phyloP scores from a whole-genome alignment of 2,113 vertebrate species.

The Psephotus haematonotus region DNA sequence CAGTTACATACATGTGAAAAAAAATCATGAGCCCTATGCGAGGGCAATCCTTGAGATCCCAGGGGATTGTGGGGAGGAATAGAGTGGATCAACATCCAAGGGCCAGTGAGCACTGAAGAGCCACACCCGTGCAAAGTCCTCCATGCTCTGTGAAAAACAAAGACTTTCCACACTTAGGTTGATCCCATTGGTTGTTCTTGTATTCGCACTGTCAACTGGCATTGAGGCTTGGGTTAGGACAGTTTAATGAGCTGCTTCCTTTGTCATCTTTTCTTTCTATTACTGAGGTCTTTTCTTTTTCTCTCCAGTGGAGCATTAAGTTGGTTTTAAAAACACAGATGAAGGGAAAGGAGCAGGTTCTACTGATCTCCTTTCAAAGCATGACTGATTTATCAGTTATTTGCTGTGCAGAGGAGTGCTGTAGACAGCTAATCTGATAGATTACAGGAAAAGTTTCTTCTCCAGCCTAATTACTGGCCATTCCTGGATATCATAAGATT shows the following conservation, averaged over 20 bases:
- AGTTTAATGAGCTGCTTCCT: neutral
- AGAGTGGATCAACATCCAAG: neutral
- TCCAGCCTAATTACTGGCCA: neutral
- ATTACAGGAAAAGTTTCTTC: neutral
- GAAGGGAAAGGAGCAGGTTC: neutral
- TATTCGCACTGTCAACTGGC: neutral
- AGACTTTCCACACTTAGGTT: neutral
- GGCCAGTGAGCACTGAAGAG: neutral
- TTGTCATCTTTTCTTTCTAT: neutral
- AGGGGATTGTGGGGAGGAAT: neutral
- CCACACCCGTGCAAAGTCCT: neutral
- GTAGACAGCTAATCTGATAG: neutral
- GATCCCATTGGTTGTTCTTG: neutral
- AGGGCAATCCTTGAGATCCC: neutral
- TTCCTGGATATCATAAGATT: neutral
- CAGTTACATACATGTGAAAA: neutral
- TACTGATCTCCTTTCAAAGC: neutral
- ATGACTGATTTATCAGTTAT: neutral
- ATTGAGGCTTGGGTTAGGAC: neutral
- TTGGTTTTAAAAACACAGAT: neutral
- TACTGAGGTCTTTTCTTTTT: neutral
- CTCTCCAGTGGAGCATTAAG: neutral
- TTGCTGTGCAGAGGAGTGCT: neutral
- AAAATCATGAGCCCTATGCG: neutral
- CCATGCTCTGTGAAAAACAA: neutral